A percentile compares a stretch with the other conserved stretches of the same genome.
These are phyloP conservation scores for Menura novaehollandiae DNA, from an alignment of 2,113 vertebrate species.

Conservation along the genomic window DNA sequence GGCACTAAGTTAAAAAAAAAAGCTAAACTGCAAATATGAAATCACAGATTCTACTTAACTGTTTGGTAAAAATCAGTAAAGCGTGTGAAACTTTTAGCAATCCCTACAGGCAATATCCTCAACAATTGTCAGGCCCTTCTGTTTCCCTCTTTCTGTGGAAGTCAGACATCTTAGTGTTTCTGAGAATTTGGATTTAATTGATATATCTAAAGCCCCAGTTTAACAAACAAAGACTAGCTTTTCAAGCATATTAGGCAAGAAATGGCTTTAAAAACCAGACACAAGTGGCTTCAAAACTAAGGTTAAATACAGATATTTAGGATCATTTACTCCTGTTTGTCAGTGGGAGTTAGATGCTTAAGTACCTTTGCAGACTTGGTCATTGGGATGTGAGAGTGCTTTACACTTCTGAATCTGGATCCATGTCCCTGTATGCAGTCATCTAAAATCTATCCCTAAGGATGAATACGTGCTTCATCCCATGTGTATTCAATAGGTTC, in stretches of 20 bases:
- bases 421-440: not conserved
- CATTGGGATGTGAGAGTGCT: not conserved
- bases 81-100: not conserved
- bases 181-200: not conserved
- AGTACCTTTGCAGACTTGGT: not conserved
- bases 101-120: not conserved
- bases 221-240: not conserved
- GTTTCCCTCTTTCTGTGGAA: not conserved
- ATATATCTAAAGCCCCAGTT: not conserved
- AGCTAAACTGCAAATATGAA: not conserved
- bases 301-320: not conserved
- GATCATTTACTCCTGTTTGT: not conserved
- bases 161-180: not conserved
- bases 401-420: not conserved
- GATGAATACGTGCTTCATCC: not conserved
- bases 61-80: not conserved
- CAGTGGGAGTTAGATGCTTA: not conserved
- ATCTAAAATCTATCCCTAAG: not conserved
- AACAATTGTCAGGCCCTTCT: not conserved
- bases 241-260: not conserved
- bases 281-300: not conserved
- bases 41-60: not conserved
- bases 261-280: not conserved
- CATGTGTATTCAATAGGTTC: not conserved
- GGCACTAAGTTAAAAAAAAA: not conserved